Percentiles rank a stretch among this genome's conserved stretches.
These are phyloP conservation scores for Passer montanus DNA, from an alignment of 2,113 vertebrate genomes.

Conservation along the genomic window DNA sequence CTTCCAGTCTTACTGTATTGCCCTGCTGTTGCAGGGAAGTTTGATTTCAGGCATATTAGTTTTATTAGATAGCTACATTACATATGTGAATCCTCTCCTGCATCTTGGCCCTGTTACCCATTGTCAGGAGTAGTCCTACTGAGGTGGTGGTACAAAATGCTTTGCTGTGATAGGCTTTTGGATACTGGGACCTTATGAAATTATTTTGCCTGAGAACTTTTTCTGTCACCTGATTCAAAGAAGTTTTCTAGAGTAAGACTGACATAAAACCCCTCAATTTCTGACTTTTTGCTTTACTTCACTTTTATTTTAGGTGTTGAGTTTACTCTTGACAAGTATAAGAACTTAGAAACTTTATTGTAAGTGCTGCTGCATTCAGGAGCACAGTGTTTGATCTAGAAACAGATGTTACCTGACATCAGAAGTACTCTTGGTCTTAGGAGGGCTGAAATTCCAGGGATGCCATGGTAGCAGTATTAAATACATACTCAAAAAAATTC, in stretches of 20 bases:
- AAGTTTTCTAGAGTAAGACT: not conserved
- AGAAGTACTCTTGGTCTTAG: slow-evolving; percentile 35
- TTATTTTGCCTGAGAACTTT: not conserved
- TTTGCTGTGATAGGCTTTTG: not conserved
- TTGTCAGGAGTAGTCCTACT: not conserved
- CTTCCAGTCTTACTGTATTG: not conserved
- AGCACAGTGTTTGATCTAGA: slow-evolving; percentile 19
- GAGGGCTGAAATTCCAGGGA: not conserved
- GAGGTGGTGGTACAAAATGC: not conserved
- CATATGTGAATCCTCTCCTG: not conserved
- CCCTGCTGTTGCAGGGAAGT: not conserved
- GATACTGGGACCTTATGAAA: not conserved
- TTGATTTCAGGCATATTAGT: not conserved
- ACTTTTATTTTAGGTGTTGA: not conserved
- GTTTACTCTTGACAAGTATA: not conserved
- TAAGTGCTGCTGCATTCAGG: not conserved
- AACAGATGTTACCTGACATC: not conserved
- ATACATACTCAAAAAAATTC: not conserved
- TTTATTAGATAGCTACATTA: not conserved
- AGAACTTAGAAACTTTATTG: not conserved
- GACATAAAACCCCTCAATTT: not conserved
- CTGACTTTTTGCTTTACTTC: not conserved
- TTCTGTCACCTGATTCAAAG: not conserved
- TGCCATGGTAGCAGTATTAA: not conserved
- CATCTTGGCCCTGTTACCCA: not conserved